Evolutionary conservation across 2,113 vertebrate genomes (phyloP).

Genomic region (Mesembrinibis cayennensis): DNA sequence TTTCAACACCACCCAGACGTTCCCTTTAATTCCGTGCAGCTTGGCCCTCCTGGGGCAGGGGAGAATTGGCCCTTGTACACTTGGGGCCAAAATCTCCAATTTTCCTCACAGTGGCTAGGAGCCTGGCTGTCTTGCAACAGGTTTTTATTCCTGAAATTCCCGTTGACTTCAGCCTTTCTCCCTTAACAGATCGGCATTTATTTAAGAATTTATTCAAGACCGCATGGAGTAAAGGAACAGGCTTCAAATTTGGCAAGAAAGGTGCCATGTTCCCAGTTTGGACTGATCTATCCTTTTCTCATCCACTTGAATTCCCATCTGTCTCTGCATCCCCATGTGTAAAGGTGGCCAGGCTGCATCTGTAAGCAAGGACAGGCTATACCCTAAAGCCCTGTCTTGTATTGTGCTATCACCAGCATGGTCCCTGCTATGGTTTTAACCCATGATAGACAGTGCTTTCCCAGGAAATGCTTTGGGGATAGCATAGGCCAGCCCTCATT

Average conservation of each 20-base stretch:
- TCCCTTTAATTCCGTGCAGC: background rate
- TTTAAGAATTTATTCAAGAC: background rate
- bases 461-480: background rate
- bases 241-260: background rate
- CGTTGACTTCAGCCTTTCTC: background rate
- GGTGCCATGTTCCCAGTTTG: background rate
- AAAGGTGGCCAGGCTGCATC: background rate
- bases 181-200: background rate
- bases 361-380: background rate
- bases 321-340: background rate
- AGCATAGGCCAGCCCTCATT: background rate
- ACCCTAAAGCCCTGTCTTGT: background rate
- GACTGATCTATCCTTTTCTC: background rate
- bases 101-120: background rate
- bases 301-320: background rate
- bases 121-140: background rate
- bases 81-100: background rate
- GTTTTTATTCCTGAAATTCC: background rate
- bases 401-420: background rate
- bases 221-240: background rate
- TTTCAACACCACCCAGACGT: background rate
- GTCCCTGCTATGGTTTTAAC: background rate
- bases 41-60: background rate
- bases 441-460: background rate
- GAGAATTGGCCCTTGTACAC: background rate